These are phyloP conservation scores for Datnioides undecimradiatus DNA, from an alignment of 2,113 vertebrate genomes.

Conservation along the genomic window DNA sequence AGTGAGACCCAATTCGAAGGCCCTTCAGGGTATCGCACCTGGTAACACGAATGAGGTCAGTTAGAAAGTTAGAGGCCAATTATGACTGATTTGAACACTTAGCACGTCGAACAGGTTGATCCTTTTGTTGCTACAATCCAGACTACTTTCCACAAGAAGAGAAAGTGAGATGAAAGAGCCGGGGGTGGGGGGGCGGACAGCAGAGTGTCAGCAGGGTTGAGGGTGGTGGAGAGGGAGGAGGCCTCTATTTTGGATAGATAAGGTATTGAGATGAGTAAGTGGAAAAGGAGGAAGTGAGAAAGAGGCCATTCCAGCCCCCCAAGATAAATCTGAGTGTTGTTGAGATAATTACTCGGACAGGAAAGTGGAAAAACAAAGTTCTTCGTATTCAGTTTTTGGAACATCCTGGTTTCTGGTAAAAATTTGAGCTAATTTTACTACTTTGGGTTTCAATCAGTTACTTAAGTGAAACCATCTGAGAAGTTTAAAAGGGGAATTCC, in stretches of 20 bases:
- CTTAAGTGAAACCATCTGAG: conserved; percentile 28
- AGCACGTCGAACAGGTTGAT: not conserved
- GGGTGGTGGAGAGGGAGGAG: not conserved
- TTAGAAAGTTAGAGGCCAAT: conserved; percentile 4
- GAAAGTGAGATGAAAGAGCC: not conserved
- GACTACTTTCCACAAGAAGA: conserved; percentile 12
- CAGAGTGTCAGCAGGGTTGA: not conserved
- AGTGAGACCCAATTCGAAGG: not conserved
- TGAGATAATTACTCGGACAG: not conserved
- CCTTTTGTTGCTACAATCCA: conserved; percentile 39
- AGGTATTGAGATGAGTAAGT: not conserved
- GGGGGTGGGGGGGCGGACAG: not conserved
- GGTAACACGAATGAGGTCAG: conserved; percentile 1
- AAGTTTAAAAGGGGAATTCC: not conserved
- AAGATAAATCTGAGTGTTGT: not conserved
- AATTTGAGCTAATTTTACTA: not conserved
- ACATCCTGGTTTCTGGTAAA: not conserved
- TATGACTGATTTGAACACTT: not conserved
- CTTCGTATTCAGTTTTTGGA: not conserved
- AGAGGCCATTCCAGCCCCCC: not conserved
- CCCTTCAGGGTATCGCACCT: not conserved
- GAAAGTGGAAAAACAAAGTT: not conserved
- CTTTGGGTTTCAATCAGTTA: conserved; percentile 3
- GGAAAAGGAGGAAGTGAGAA: not conserved
- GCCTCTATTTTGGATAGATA: conserved; percentile 1